phyloP scores from a whole-genome alignment of 1,140 invertebrate species.

The Pinna nobilis region DNA sequence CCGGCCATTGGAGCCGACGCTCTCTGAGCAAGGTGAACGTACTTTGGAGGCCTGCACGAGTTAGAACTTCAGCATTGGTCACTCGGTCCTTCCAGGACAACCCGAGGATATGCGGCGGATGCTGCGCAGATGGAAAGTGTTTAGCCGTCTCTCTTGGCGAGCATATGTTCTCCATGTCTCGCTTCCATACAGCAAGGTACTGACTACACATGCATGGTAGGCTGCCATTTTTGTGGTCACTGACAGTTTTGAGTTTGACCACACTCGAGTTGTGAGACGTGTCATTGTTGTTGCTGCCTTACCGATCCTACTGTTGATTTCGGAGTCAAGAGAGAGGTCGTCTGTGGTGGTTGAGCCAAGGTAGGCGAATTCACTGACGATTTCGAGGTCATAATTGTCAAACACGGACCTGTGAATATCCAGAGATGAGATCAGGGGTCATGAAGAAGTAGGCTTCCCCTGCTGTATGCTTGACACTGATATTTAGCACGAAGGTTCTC shows the following conservation, averaged over 20 bases:
- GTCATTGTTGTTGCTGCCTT: neutral
- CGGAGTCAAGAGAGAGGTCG: neutral
- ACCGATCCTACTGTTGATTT: neutral
- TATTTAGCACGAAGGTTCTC: too few species aligned
- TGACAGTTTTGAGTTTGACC: too few species aligned
- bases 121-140: neutral
- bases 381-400: neutral
- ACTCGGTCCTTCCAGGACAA: neutral
- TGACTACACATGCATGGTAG: neutral
- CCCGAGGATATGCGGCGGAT: neutral
- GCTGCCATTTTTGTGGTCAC: neutral
- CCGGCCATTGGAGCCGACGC: neutral
- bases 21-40: neutral
- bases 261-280: neutral
- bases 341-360: neutral
- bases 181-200: neutral
- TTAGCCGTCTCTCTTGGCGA: neutral
- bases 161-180: neutral
- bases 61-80: neutral
- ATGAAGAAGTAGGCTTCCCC: too few species aligned
- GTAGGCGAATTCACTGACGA: neutral
- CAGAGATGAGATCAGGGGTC: too few species aligned
- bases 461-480: too few species aligned
- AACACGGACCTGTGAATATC: too few species aligned
- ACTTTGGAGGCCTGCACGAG: neutral